These are phyloP conservation scores for Hemiprocne comata DNA, from an alignment of 2,113 vertebrate genomes.

Conservation along the genomic window DNA sequence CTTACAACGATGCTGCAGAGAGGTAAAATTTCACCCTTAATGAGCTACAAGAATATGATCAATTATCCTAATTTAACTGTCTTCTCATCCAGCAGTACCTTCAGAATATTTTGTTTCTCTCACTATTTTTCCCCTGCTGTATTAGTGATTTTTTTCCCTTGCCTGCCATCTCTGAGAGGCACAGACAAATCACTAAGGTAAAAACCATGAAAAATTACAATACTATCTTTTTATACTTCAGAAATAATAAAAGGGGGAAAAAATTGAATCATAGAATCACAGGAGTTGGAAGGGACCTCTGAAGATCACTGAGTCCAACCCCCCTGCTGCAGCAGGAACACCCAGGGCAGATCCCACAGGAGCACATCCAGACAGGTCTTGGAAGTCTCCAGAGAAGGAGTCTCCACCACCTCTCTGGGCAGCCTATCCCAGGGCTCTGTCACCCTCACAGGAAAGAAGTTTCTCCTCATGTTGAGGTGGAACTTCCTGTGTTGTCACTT, in stretches of 20 bases:
- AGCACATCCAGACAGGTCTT: no score
- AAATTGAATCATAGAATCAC: not conserved
- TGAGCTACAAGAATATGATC: slow-evolving; percentile 29
- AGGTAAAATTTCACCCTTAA: not conserved
- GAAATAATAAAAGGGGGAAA: not conserved
- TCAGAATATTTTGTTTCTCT: slow-evolving; percentile 3
- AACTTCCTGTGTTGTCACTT: no score
- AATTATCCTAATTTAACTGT: slow-evolving; percentile 20
- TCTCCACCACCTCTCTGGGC: no score
- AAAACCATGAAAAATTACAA: not conserved
- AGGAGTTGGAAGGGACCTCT: no score
- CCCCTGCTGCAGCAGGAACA: no score
- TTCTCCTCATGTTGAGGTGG: no score
- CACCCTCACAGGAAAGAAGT: no score
- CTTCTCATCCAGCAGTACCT: slow-evolving; percentile 2
- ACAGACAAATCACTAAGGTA: not conserved
- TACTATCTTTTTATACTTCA: not conserved
- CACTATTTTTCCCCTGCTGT: not conserved
- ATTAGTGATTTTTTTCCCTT: not conserved
- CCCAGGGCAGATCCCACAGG: no score
- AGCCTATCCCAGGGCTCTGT: no score
- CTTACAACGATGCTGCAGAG: slow-evolving; percentile 1
- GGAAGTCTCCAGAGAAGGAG: no score
- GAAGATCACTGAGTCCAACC: no score
- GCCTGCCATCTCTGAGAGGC: not conserved